Evolutionary conservation across 2,113 vertebrate genomes (phyloP), one percentile per base, ranked within the genome.

Genomic region (Actenoides lindsayi): DNA sequence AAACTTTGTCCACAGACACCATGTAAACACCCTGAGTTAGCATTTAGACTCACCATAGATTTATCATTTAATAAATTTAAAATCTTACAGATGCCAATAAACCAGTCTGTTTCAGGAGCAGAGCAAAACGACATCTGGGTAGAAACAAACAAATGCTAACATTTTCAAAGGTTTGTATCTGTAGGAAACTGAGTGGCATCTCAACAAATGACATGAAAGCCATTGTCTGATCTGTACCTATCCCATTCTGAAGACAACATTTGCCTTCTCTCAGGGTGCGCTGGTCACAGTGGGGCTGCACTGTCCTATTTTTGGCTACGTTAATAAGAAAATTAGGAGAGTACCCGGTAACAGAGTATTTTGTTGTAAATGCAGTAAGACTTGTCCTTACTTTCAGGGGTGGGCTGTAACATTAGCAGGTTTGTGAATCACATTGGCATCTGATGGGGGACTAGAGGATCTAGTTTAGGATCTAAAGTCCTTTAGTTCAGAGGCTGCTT

Each of bases 1-100:
- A 96, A 93, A 94, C 91, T 80, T 77, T 94, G 46, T 90, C 64
- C 80, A 96, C 94, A 94, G 88, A 90, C 54, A 70, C 51, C 31
- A 0, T 44, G 51, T 94, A 96, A 96, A 85, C 71, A 92, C 57
- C 46, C 68, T 76, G 65, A 89, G 64, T 88, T 90, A 79, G 41
- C 88, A 76, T 91, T 93, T 86, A 69, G 89, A 71, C 42, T 93
- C 56, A 30, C 35, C 19, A 60, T 42, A 83, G 91, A 77, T 89
- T 90, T 89, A 71, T 88, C n/a, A 53, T 76, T 81, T 81, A 91
- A 92, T 89, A 97, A 92, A 96, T 83, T 18, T 78, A 87, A 63
- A 23, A 48, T 83, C 60, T 93, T 84, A 73, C 25, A 67, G 70
- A 63, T 93, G 83, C 27, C 51, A 90, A 56, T 74, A 94, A 75